Percentiles rank a stretch among this genome's conserved stretches.
Conservation (phyloP, 2,113 vertebrate genomes). For the Pituophis catenifer region DNA sequence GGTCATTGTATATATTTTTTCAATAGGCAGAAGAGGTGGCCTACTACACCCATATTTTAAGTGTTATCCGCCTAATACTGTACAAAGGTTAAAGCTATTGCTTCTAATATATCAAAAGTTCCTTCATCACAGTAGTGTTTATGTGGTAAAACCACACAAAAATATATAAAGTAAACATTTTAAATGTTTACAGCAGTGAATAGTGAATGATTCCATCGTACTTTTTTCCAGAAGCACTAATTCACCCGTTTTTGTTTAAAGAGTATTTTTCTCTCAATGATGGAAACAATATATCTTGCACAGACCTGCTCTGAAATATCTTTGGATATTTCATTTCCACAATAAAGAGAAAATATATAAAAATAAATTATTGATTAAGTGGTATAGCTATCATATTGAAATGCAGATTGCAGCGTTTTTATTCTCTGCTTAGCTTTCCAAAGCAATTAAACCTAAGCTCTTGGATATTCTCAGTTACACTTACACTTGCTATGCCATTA, state of each 20-base stretch:
- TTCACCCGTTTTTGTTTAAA: neutral
- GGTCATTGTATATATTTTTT: neutral
- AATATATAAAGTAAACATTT: slow-evolving; percentile 12
- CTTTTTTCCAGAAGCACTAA: slow-evolving; percentile 26
- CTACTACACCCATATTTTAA: neutral
- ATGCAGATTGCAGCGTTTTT: slow-evolving; percentile 24
- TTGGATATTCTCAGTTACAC: neutral
- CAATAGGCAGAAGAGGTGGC: neutral
- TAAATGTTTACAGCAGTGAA: slow-evolving; percentile 9
- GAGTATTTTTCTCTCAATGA: slow-evolving; percentile 2
- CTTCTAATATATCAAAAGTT: slow-evolving; percentile 2
- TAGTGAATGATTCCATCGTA: neutral
- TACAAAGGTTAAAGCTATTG: neutral
- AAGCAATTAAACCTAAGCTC: slow-evolving; percentile 1
- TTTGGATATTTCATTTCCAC: neutral
- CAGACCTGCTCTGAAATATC: neutral
- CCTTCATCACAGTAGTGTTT: neutral
- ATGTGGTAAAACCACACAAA: neutral
- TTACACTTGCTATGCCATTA: slow-evolving; percentile 24
- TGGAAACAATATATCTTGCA: neutral
- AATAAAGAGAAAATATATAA: slow-evolving; percentile 14
- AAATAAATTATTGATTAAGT: slow-evolving; percentile 33
- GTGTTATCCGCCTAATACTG: neutral
- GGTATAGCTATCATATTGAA: slow-evolving; percentile 15
- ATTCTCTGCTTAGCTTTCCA: slow-evolving; percentile 11